Conservation (phyloP, 2,888 invertebrate genomes). For the Thysanoteuthis rhombus region DNA sequence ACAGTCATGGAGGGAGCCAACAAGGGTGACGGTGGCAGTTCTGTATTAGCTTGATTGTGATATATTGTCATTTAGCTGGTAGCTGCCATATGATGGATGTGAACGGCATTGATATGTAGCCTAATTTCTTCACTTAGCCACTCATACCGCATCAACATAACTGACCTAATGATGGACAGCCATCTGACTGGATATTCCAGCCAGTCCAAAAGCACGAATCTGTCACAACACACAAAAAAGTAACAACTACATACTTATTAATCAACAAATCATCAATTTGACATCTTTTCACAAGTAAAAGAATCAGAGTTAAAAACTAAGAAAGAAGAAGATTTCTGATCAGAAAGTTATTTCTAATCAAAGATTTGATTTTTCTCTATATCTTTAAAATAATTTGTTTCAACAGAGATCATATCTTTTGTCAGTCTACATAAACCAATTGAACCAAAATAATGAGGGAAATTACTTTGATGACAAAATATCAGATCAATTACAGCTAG, state of each 20-base stretch:
- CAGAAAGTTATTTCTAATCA: background rate
- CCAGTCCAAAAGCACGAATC: background rate
- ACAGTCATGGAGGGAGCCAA: background rate
- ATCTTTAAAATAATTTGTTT: background rate
- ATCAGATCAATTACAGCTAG: background rate
- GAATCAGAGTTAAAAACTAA: background rate
- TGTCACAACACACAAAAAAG: background rate
- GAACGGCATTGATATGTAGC: background rate
- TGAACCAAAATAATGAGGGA: background rate
- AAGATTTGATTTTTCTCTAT: background rate
- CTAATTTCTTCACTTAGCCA: background rate
- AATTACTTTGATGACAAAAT: background rate
- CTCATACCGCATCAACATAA: slow-evolving; percentile 12
- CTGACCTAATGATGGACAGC: background rate
- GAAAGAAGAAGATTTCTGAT: background rate
- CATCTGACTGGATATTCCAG: slow-evolving; percentile 12
- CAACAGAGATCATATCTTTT: background rate
- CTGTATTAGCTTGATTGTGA: background rate
- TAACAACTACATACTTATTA: background rate
- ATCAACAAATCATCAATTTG: background rate
- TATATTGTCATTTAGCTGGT: background rate
- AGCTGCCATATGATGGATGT: background rate
- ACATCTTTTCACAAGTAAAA: background rate
- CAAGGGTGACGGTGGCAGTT: background rate
- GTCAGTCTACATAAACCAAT: background rate